Percentiles rank a stretch among this genome's conserved stretches.
Conservation (phyloP, 2,113 vertebrate species). For the Falcunculus frontatus region DNA sequence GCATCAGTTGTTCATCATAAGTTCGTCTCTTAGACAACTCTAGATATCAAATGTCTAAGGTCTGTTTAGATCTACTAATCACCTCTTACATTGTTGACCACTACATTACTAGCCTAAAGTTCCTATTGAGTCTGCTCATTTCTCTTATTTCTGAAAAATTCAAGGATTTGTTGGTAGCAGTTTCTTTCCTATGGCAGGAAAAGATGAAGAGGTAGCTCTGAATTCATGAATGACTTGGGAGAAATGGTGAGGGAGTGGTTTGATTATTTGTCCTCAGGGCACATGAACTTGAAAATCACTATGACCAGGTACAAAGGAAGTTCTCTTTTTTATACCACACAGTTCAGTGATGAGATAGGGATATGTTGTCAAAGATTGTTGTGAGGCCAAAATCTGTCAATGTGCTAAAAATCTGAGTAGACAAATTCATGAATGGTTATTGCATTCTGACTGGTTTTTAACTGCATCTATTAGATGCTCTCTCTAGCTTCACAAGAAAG, state of each 20-base stretch:
- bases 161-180: neutral
- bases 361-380: neutral
- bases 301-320: neutral
- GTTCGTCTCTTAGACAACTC: neutral
- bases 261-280: neutral
- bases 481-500: neutral
- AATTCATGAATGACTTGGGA: neutral
- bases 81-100: neutral
- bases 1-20: too few relatives aligned
- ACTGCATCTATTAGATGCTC: neutral
- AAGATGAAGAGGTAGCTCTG: neutral
- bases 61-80: neutral
- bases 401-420: neutral
- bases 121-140: neutral
- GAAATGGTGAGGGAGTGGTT: neutral
- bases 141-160: neutral
- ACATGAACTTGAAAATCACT: neutral
- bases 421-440: neutral
- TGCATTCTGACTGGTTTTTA: neutral
- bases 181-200: neutral
- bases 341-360: neutral
- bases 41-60: neutral
- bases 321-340: neutral
- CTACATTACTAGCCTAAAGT: neutral
- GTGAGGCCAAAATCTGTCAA: neutral